A percentile compares a stretch with the other conserved stretches of the same genome.
Evolutionary conservation across 2,113 vertebrate species (phyloP).

Genomic region (Myocastor coypus): DNA sequence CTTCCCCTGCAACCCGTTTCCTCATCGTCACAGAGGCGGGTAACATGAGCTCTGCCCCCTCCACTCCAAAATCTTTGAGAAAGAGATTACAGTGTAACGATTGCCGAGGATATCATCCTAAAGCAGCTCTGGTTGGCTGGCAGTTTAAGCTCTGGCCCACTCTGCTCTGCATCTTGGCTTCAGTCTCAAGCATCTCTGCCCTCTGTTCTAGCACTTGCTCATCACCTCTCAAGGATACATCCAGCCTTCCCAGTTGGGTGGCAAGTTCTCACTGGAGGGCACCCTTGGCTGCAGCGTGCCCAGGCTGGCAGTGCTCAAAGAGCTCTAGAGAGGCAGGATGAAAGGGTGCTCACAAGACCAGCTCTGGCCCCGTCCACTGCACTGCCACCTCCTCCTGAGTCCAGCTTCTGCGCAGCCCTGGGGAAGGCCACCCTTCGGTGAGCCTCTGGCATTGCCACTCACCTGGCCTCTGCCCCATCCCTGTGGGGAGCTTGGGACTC

Average conservation of each 20-base stretch:
- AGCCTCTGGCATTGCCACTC: neutral
- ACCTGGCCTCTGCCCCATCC: neutral
- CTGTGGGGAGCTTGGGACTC: neutral
- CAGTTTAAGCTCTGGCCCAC: neutral
- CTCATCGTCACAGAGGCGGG: neutral
- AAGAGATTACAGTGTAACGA: neutral
- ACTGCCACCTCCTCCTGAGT: neutral
- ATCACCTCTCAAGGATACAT: conserved; percentile 33
- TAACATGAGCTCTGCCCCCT: neutral
- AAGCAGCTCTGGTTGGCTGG: neutral
- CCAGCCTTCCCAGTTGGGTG: conserved; percentile 51
- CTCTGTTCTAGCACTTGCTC: neutral
- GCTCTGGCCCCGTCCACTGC: rapidly evolving
- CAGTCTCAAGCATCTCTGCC: neutral
- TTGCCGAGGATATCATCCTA: neutral
- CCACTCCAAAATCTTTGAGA: neutral
- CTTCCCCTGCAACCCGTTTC: neutral
- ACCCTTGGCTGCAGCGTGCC: conserved; percentile 17
- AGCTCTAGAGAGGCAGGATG: neutral
- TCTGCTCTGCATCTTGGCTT: neutral
- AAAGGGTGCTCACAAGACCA: rapidly evolving
- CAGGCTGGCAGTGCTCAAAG: neutral
- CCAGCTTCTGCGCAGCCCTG: neutral
- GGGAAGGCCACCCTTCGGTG: neutral
- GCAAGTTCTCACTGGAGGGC: neutral